phyloP scores from a whole-genome alignment of 2,888 invertebrate species.

The Luperina testacea region DNA sequence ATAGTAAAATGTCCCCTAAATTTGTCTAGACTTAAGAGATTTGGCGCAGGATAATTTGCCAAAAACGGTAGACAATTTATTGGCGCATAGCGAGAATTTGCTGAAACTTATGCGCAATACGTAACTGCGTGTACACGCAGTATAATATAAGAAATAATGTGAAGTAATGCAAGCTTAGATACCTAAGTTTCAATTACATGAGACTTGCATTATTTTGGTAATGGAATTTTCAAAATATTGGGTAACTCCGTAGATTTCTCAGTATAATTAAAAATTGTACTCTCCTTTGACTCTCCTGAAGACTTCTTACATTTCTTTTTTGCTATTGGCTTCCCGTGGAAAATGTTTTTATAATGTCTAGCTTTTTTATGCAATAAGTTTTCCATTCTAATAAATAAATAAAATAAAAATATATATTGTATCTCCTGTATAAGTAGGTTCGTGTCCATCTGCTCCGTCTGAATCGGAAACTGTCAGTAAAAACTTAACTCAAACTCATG shows the following conservation, averaged over 20 bases:
- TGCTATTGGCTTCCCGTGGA: background rate
- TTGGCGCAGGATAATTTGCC: constrained; percentile 32
- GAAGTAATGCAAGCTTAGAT: no score
- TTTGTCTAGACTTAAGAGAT: constrained; percentile 38
- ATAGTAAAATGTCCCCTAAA: constrained; percentile 18
- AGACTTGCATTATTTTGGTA: background rate
- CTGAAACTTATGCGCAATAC: constrained; percentile 1
- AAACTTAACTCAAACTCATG: constrained; percentile 22
- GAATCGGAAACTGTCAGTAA: constrained; percentile 16
- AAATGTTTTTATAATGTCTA: background rate
- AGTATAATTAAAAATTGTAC: background rate
- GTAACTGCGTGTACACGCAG: background rate
- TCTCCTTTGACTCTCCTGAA: background rate
- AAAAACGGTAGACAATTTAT: constrained; percentile 27
- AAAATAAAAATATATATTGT: background rate
- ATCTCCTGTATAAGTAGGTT: background rate
- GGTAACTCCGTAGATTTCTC: background rate
- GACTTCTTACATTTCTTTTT: no score
- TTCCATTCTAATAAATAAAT: background rate
- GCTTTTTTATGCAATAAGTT: background rate
- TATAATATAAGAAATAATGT: no score
- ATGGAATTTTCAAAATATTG: background rate
- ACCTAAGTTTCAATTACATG: background rate
- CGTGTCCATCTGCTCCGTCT: constrained; percentile 11
- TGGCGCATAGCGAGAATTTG: constrained; percentile 28